Base-by-base conservation (phyloP, 2,113 vertebrate species). In the Danio rerio region DNA sequence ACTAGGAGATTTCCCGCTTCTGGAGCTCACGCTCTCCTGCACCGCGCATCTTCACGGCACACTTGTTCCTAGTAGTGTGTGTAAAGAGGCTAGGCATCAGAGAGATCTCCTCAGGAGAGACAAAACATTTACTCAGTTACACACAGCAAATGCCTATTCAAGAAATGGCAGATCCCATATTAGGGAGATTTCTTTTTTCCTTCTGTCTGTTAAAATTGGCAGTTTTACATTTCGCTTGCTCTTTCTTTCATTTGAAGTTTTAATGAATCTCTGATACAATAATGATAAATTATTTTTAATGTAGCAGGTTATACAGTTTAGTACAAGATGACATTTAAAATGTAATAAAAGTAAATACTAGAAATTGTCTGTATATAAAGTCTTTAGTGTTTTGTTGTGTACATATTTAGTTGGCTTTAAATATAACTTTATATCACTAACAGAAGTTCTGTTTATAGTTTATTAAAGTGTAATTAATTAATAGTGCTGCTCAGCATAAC, bases 11-110 rank as follows among this genome's bases (percentile, higher is more conserved):
- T 87, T 70, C 74, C 81, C 84, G 72, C 87, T 86, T 86, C 84
- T 88, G 86, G 79, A 72, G 86, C 83, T 11, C 68, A 81, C 78
- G 81, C 86, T 86, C 83, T 68, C 82, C 84, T 69, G 87, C 88
- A 88, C 84, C 80, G 80, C 80, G 56, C 79, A 71, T 88, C 91
- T 93, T 92, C 92, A 94, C 63, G 81, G 92, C 93, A 93, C 89
- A 90, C 89, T 93, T 92, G 86, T 53, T 91, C 90, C 91, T 92
- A 92, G 92, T 84, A 91, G 92, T 81, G 90, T 93, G 94, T 91
- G 92, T 93, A 89, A 92, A 93, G 89, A 93, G 90, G 89, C 88
- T 82, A 82, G 77, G 89, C 85, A 80, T 79, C 65, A 84, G 72
- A 70, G 79, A 62, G 49, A 56, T 70, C 58, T 58, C 31, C 66